Percentiles rank a stretch among this genome's conserved stretches.
These are phyloP conservation scores for Clinocottus analis DNA, from an alignment of 2,113 vertebrate genomes.

Conservation along the genomic window DNA sequence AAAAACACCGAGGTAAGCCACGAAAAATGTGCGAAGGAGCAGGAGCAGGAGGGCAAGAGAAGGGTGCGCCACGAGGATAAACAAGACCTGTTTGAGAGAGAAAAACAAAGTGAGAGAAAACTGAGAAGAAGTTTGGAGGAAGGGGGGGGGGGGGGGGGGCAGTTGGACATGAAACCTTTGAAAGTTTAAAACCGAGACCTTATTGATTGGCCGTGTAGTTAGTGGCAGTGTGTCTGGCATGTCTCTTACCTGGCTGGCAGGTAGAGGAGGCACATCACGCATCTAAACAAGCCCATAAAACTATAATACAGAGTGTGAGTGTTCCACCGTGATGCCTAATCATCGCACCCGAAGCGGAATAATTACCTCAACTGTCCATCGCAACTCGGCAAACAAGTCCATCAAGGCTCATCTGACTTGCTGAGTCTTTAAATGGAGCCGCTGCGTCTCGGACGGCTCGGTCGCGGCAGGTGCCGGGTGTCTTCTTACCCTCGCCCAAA, in stretches of 20 bases:
- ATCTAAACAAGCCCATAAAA: slow-evolving; percentile 46
- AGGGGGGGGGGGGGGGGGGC: too few relatives aligned
- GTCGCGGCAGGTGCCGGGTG: slow-evolving; percentile 18
- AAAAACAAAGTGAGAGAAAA: background rate
- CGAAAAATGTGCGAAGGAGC: background rate
- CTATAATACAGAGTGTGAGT: slow-evolving; percentile 2
- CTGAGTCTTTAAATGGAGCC: slow-evolving; percentile 38
- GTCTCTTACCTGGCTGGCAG: slow-evolving; percentile 34
- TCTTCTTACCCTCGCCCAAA: slow-evolving; percentile 1
- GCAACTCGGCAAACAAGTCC: slow-evolving; percentile 54
- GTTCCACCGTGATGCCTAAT: slow-evolving; percentile 54
- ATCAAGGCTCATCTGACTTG: slow-evolving; percentile 51
- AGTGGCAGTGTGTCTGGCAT: slow-evolving; percentile 39
- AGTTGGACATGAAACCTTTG: slow-evolving; percentile 12
- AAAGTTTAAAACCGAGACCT: slow-evolving; percentile 39
- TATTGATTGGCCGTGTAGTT: slow-evolving; percentile 48
- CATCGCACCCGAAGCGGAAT: slow-evolving; percentile 55
- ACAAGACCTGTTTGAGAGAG: background rate
- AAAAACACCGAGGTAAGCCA: background rate
- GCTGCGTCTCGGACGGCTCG: slow-evolving; percentile 43
- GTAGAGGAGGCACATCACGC: slow-evolving; percentile 21
- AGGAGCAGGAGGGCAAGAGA: background rate
- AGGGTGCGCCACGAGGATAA: background rate
- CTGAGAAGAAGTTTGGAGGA: slow-evolving; percentile 3
- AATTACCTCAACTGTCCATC: slow-evolving; percentile 65